Base-by-base conservation (phyloP, 2,113 vertebrate species). In the Urocynchramus pylzowi region DNA sequence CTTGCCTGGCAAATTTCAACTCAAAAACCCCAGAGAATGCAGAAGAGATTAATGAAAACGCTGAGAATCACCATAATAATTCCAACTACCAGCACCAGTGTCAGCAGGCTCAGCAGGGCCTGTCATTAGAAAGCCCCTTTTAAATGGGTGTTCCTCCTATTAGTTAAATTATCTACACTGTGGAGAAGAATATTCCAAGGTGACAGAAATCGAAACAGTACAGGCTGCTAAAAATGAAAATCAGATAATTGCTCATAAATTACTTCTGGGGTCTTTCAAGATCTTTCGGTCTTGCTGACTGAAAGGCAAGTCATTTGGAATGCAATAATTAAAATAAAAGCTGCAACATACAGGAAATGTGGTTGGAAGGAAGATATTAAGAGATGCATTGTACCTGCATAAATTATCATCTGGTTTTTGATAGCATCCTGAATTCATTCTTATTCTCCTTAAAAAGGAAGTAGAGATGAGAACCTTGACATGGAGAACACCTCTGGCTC, bases 191-290 rank as follows among this genome's bases (percentile, higher is more conserved):
- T 95, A 95, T 96, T 97, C 87, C 94, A 95, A 97, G 95, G 95
- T 97, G 95, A 95, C 89, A 96, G 95, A 88, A 96, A 94, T 78
- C 1, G 2, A 86, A 96, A 91, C 85, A 93, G 94, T 90, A 79
- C 84, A 93, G 90, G 45, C 94, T 95, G 76, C 94, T 97, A 87
- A 95, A 97, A 95, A 88, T 92, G 94, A 96, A 96, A 95, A 94
- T 92, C 96, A 96, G 96, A 95, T 97, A 97, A 97, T 97, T 97
- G 95, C 97, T 96, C 95, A 97, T 97, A 97, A 96, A 97, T 97
- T 97, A 97, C 95, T 96, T 94, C 91, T 97, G 83, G 87, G 93
- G 96, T 97, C 93, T 97, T 96, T 96, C 93, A 96, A 96, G 96
- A 95, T 96, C 95, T 95, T 97, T 97, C 47, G 54, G 83, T 79